Evolutionary conservation across 2,888 invertebrate genomes (phyloP), one percentile per base, ranked within the genome.

Genomic region (Plagodis dolabraria): DNA sequence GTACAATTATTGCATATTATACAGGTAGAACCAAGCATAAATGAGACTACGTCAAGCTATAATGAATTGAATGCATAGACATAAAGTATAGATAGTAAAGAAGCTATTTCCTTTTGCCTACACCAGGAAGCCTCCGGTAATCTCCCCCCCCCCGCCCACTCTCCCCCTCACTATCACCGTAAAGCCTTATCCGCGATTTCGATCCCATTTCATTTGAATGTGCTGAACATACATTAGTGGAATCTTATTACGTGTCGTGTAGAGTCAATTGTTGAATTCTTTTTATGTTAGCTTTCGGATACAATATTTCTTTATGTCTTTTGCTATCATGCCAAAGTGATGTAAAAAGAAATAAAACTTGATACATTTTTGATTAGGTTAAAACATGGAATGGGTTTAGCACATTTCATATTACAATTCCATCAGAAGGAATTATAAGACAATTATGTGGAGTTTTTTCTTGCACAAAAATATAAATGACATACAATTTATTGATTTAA

Each of bases 131-230:
- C 64, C 60, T 63, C 58, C 62, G 50, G 57, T 67, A 61, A 61
- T 61, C 60, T 52, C 33, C 59, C 43, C 6, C 51, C 54, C 48
- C 57, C 53, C 50, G 65, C 60, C 69, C 61, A 65, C 60, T 64
- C 47, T 6, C 43, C 71, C 72, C 68, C 75, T 70, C 71, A 69
- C 80, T 87, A 84, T 82, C 83, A 76, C 80, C 82, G 83, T 85
- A 86, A 81, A 85, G 82, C 85, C 81, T 80, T 89, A 89, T 89
- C 87, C 86, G 80, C 82, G 84, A 88, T 87, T 89, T 90, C 87
- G 82, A 82, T 83, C 84, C 87, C 89, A 89, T 90, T 90, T 86
- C 87, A 86, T 89, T 88, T 89, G 88, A 89, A 86, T 87, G 84
- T 82, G 77, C 71, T 72, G 73, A 79, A 83, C 80, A 82, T 81